Evolutionary conservation across 53 echinoderm and acorn worm genomes (phyloP), one percentile per base, ranked within the genome.

Genomic region (Temnopleurus reevesii): DNA sequence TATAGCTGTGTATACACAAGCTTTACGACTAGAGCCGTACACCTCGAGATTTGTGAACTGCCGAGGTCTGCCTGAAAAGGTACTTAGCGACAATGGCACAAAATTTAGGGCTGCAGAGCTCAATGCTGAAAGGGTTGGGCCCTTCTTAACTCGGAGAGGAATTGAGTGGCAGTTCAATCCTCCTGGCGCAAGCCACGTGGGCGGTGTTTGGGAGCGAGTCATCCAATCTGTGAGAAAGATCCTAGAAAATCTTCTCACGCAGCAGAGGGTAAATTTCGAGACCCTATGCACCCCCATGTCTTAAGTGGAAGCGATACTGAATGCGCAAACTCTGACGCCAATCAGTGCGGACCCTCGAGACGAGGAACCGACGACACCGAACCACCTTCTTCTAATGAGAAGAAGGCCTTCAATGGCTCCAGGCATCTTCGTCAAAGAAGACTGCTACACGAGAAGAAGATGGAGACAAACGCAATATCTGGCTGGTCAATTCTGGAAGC

Each of bases 1-100:
- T 93, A 95, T 45, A 93, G 95, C n/a, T 86, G 91, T 53, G 17
- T 95, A 31, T 93, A 90, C 35, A 91, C 93, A 9, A 93, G 95
- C 29, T 12, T 94, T 8, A 53, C 91, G 3, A 47, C 46, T 7
- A 80, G 91, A 61, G 93, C 95, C 31, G 86, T 95, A n/a, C 95
- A 95, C 15, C 45, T 95, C 1, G 93, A 95, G 21, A 71, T 95
- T 93, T 76, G 47, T 90, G 9, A 56, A 85, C 13, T 76, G 91
- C 54, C 26, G 95, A 87, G 93, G 95, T 56, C 46, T 15, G 6
- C 91, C 90, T 8, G 43, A 90, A 64, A 57, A 79, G 6, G 86
- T 95, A 0, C 60, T 83, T 5, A 93, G 93, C 41, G 93, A 93
- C 54, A 93, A 95, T 55, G 92, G 93, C 1, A 88, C 93, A 4